Conservation (phyloP, 2,113 vertebrate genomes). For the Paedocypris sp. region DNA sequence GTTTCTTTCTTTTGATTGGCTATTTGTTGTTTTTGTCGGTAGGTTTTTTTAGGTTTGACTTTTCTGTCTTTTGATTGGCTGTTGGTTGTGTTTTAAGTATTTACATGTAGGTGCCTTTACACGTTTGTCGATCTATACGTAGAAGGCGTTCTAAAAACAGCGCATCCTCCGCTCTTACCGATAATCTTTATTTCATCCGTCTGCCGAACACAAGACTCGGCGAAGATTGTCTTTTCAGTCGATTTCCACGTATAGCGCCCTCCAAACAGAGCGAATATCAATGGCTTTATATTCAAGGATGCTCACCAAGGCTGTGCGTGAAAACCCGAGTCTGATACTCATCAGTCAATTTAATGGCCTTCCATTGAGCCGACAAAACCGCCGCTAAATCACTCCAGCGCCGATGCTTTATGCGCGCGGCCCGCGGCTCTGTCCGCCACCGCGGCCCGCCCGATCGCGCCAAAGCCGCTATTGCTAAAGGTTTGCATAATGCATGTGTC, state of each 20-base stretch:
- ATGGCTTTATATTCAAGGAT: constrained; percentile 12
- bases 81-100: too few relatives aligned
- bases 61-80: too few relatives aligned
- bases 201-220: too few relatives aligned
- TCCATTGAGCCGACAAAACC: constrained; percentile 14
- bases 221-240: neutral
- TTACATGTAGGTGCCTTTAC: too few relatives aligned
- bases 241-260: neutral
- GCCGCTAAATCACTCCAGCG: constrained; percentile 2
- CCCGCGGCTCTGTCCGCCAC: neutral
- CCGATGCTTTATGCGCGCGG: neutral
- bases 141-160: too few relatives aligned
- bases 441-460: neutral
- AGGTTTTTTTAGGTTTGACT: too few relatives aligned
- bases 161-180: too few relatives aligned
- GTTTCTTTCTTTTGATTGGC: too few relatives aligned
- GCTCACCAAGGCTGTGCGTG: neutral
- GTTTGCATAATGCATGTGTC: constrained; percentile 10
- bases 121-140: too few relatives aligned
- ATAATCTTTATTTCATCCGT: too few relatives aligned
- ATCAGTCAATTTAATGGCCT: constrained; percentile 18
- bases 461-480: neutral
- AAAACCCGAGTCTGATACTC: constrained; percentile 13
- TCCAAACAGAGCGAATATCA: constrained; percentile 4
- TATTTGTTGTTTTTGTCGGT: too few relatives aligned